A percentile compares a stretch with the other conserved stretches of the same genome.
These are phyloP conservation scores for Arion vulgaris DNA, from an alignment of 1,140 invertebrate species.

Conservation along the genomic window DNA sequence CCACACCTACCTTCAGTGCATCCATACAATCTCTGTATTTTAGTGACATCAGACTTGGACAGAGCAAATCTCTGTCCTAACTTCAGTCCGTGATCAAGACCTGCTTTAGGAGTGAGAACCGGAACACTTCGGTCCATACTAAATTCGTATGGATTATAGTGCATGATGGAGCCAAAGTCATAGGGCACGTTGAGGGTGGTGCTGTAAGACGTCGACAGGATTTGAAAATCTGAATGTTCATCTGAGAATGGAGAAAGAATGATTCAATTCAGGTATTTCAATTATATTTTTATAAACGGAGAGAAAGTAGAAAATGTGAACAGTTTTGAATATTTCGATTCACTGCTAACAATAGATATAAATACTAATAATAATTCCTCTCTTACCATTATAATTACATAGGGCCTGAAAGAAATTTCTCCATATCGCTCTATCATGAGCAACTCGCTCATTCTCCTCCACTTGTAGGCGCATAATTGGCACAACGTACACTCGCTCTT, in stretches of 20 bases:
- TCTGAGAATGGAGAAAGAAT: conserved; percentile 33
- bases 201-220: conserved; percentile 46
- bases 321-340: too few species aligned
- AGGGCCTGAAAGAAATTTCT: too few species aligned
- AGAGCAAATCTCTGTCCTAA: conserved; percentile 74
- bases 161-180: conserved; percentile 94
- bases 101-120: conserved; percentile 73
- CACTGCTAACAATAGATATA: too few species aligned
- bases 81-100: conserved; percentile 38
- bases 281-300: too few species aligned
- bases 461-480: conserved; percentile 42
- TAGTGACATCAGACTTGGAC: conserved; percentile 72
- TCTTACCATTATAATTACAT: too few species aligned
- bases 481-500: too few species aligned
- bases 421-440: too few species aligned
- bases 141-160: conserved; percentile 97
- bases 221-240: conserved; percentile 58
- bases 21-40: conserved; percentile 75
- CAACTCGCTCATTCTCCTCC: too few species aligned
- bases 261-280: too few species aligned
- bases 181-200: conserved; percentile 80
- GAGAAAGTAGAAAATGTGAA: too few species aligned
- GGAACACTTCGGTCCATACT: conserved; percentile 73
- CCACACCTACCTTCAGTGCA: conserved; percentile 56
- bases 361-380: too few species aligned